These are phyloP conservation scores for Megaceryle alcyon DNA, from an alignment of 2,797 vertebrate species.

Conservation along the genomic window DNA sequence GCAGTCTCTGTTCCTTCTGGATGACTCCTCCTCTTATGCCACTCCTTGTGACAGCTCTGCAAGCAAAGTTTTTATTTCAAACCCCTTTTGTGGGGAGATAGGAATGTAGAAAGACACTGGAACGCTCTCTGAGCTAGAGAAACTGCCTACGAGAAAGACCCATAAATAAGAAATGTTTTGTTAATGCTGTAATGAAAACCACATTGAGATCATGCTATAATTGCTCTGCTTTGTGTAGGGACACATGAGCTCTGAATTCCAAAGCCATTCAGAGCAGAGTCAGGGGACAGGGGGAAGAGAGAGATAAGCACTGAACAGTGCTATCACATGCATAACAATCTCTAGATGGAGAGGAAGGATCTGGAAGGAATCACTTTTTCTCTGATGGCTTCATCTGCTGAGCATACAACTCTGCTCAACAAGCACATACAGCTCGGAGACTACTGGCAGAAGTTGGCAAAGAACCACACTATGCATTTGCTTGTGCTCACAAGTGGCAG, in stretches of 20 bases:
- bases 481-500: neutral
- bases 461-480: fast-evolving
- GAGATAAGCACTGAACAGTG: neutral
- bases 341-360: neutral
- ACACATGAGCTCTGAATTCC: neutral
- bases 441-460: neutral
- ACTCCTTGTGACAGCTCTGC: slow-evolving; percentile 75
- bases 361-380: neutral
- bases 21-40: slow-evolving; percentile 64
- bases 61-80: slow-evolving; percentile 72
- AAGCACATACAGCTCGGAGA: neutral
- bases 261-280: neutral
- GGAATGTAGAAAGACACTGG: slow-evolving; percentile 26
- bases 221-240: neutral
- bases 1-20: slow-evolving; percentile 77
- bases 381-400: neutral
- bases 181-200: slow-evolving; percentile 64
- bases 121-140: slow-evolving; percentile 11
- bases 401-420: neutral
- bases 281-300: neutral
- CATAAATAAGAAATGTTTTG: slow-evolving; percentile 62
- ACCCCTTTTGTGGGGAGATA: slow-evolving; percentile 54
- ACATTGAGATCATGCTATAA: slow-evolving; percentile 1
- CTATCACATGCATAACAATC: neutral
- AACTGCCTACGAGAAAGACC: slow-evolving; percentile 1